A percentile compares a stretch with the other conserved stretches of the same genome.
Evolutionary conservation across 2,888 invertebrate species (phyloP).

Genomic region (Azorinus chamasolen): DNA sequence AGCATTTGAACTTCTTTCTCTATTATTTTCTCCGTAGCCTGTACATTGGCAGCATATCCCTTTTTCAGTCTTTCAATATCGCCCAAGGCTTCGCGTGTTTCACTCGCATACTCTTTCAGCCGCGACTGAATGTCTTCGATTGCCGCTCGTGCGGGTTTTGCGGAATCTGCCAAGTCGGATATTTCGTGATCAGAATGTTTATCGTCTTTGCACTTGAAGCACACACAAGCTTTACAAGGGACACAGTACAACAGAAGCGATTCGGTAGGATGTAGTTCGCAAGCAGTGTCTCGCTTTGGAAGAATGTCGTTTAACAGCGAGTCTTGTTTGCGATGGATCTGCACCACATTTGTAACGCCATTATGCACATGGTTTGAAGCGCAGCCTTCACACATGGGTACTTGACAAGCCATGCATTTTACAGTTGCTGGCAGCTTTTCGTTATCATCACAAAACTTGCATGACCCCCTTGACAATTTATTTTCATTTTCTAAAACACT

Average conservation of each 20-base stretch:
- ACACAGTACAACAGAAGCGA: conserved; percentile 44
- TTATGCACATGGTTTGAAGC: conserved; percentile 56
- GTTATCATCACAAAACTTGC: conserved; percentile 57
- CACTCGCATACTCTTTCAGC: conserved; percentile 51
- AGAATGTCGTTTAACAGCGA: conserved; percentile 56
- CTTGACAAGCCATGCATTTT: conserved; percentile 57
- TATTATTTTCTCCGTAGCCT: conserved; percentile 45
- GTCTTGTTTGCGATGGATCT: conserved; percentile 57
- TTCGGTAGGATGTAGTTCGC: conserved; percentile 50
- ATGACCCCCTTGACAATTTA: conserved; percentile 52
- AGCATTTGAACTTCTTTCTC: conserved; percentile 47
- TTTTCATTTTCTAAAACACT: conserved; percentile 46
- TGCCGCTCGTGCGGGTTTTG: conserved; percentile 21
- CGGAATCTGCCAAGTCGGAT: conserved; percentile 41
- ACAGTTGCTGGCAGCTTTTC: conserved; percentile 52
- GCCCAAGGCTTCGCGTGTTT: conserved; percentile 53
- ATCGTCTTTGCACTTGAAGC: conserved; percentile 59
- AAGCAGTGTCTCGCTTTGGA: conserved; percentile 56
- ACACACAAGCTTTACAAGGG: conserved; percentile 39
- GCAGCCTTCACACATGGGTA: conserved; percentile 56
- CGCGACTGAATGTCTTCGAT: conserved; percentile 45
- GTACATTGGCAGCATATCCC: conserved; percentile 44
- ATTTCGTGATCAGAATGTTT: conserved; percentile 49
- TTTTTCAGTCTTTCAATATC: conserved; percentile 49
- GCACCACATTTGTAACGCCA: conserved; percentile 57